Percentiles rank a stretch among this genome's conserved stretches.
phyloP scores from a whole-genome alignment of 2,113 vertebrate genomes.

The Chionomys nivalis region DNA sequence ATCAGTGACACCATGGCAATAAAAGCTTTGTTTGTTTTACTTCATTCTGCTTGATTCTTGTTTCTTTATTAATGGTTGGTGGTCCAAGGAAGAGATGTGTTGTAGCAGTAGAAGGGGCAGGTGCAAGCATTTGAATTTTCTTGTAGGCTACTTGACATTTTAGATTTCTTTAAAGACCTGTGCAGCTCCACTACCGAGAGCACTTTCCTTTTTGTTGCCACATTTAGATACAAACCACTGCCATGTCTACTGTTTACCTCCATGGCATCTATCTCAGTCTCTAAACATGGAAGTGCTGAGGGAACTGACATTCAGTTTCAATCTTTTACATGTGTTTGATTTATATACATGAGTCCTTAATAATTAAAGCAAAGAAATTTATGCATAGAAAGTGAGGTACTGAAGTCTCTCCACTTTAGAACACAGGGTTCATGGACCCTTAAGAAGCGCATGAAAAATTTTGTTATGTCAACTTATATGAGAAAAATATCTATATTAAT shows the following conservation, averaged over 20 bases:
- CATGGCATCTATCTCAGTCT: neutral
- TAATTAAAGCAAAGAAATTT: neutral
- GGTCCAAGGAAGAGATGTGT: neutral
- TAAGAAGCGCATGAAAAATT: neutral
- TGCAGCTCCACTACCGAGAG: neutral
- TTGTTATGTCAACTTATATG: neutral
- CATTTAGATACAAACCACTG: neutral
- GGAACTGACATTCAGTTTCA: neutral
- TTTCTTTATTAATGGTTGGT: neutral
- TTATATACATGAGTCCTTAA: neutral
- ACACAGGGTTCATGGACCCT: neutral
- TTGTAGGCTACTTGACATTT: neutral
- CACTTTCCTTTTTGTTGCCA: neutral
- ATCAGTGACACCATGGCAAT: neutral
- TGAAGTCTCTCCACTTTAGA: neutral
- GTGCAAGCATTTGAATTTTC: neutral
- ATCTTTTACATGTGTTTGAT: neutral
- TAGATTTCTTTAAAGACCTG: neutral
- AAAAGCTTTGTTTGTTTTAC: neutral
- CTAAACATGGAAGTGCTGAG: neutral
- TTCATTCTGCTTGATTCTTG: neutral
- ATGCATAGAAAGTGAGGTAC: neutral
- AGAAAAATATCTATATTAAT: neutral
- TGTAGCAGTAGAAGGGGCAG: rapidly evolving
- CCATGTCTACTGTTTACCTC: neutral